Evolutionary conservation across 2,888 invertebrate genomes (phyloP).

Genomic region (Plebejus anna): DNA sequence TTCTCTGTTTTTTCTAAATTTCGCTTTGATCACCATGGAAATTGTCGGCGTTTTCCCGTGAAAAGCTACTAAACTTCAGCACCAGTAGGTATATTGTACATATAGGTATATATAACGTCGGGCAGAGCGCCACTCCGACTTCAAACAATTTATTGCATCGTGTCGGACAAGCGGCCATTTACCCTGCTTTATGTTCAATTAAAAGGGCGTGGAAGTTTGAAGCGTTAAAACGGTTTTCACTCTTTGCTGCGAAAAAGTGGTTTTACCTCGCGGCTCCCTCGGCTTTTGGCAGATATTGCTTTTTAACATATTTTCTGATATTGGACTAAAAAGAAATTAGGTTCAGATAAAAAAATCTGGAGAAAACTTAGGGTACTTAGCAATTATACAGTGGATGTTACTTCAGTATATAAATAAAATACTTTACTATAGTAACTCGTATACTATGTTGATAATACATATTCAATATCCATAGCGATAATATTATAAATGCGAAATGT

Average conservation of each 20-base stretch:
- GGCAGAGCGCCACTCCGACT: background rate
- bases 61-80: background rate
- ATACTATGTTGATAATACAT: no score
- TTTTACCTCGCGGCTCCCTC: background rate
- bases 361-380: no score
- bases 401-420: no score
- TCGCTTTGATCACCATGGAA: background rate
- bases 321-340: background rate
- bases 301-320: background rate
- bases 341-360: background rate
- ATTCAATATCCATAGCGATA: no score
- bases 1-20: no score
- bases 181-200: constrained; percentile 15
- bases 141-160: background rate
- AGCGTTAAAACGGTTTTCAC: constrained; percentile 2
- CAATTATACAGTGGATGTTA: no score
- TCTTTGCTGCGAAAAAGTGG: background rate
- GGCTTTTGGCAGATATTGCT: background rate
- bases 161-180: constrained; percentile 17
- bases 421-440: no score
- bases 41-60: background rate
- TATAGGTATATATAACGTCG: background rate
- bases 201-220: constrained; percentile 22
- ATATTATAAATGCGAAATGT: no score
- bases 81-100: background rate